These are phyloP conservation scores for Archaeoteleia sp. DNA, from an alignment of 2,888 invertebrate species.

Conservation along the genomic window DNA sequence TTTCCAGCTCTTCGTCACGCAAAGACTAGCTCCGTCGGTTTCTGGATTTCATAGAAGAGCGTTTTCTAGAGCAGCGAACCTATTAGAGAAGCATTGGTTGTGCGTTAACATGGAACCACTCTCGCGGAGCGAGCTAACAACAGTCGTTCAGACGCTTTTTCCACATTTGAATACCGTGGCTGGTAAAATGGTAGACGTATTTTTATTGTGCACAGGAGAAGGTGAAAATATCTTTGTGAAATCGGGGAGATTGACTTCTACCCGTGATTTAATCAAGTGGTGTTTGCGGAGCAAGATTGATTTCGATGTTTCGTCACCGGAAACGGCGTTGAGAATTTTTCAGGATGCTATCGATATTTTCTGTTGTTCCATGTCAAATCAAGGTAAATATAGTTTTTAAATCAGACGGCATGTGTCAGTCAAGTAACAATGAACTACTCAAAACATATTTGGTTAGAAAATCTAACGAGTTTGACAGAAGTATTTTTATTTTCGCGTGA, in stretches of 20 bases:
- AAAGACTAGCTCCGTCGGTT: constrained; percentile 74
- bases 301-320: constrained; percentile 84
- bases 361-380: constrained; percentile 83
- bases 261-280: constrained; percentile 94
- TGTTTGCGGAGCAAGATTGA: constrained; percentile 86
- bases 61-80: constrained; percentile 79
- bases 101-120: constrained; percentile 89
- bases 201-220: constrained; percentile 80
- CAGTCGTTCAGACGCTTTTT: constrained; percentile 82
- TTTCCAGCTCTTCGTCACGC: constrained; percentile 96
- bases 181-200: constrained; percentile 87
- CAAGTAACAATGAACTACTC: no score
- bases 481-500: no score
- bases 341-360: constrained; percentile 96
- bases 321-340: constrained; percentile 82
- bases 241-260: constrained; percentile 82
- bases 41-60: constrained; percentile 67
- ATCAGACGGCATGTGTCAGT: no score
- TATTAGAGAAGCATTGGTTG: constrained; percentile 88
- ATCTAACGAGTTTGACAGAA: no score
- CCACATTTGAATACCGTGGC: constrained; percentile 84
- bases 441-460: no score
- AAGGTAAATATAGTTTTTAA: constrained; percentile 59
- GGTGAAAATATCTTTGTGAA: constrained; percentile 72
- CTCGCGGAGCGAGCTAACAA: constrained; percentile 83